Base-by-base conservation (phyloP, 2,113 vertebrate genomes). In the Rana temporaria region DNA sequence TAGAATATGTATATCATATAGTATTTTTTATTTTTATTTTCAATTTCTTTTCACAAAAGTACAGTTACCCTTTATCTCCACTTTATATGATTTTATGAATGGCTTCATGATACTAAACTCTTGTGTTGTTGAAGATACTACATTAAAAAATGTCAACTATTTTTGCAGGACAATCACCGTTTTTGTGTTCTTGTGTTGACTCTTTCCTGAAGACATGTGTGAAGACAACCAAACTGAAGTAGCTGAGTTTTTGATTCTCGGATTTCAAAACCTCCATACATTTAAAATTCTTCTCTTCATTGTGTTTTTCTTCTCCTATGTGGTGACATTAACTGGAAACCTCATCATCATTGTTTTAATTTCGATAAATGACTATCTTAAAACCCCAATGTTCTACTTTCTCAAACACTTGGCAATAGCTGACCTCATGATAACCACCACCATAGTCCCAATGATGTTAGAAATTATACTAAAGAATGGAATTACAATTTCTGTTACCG, bases 401-500 rank as follows among this genome's bases (percentile, higher is more conserved):
- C 53, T 79, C 18, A 79, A 69, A 42, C 64, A 79, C 12, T 60
- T 79, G 16, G 24, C 60, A 9, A 34, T 20, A 6, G 64, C 78
- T 20, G 78, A 79, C 12, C 4, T 79, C 11, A 17, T 79, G 19
- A 18, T 79, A 2, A 68, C 78, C 12, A 79, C 78, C 11, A 69
- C 20, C 9, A 24, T 79, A 11, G 4, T 79, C 2, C 65, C 78
- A 0, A 1, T 18, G 6, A 79, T 69, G 65, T 38, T 79, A 3
- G 12, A 59, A 8, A 30, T 69, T 6, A 17, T 69, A 38, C 1
- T 69, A 22, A 56, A 17, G 1, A 34, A 42, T 20, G n/a, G 38
- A 19, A 32, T 34, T 34, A 78, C 14, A 19, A 86, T 89, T 34
- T 86, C 87, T 22, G 86, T 87, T 8, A 26, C 17, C 4, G n/a